Conservation (phyloP, 2,113 vertebrate species). For the Eurystomus gularis region DNA sequence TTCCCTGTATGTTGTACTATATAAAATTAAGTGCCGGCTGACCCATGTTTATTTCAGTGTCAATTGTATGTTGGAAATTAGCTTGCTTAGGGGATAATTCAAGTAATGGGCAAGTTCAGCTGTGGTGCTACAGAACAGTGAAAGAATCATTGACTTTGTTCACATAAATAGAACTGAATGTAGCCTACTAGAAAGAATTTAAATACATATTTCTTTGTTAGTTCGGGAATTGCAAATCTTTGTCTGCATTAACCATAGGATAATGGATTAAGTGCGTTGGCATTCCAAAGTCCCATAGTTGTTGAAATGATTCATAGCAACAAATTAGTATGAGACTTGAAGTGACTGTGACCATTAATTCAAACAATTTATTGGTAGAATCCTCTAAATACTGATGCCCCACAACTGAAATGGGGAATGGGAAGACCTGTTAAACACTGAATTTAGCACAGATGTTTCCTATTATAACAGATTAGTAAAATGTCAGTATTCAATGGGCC, state of each 20-base stretch:
- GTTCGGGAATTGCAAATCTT: neutral
- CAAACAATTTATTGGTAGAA: neutral
- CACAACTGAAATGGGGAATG: neutral
- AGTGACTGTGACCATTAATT: neutral
- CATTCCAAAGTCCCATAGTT: neutral
- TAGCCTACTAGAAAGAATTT: neutral
- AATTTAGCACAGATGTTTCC: slow-evolving; percentile 35
- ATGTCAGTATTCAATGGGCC: neutral
- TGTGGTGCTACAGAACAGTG: neutral
- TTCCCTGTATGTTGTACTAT: neutral
- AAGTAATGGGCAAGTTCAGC: neutral
- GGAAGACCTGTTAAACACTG: neutral
- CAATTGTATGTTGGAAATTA: neutral
- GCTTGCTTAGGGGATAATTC: neutral
- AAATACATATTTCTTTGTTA: neutral
- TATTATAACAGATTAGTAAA: neutral
- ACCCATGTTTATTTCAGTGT: neutral
- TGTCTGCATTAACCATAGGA: neutral
- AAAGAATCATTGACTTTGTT: neutral
- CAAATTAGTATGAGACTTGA: neutral
- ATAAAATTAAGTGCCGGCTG: neutral
- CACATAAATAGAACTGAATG: neutral
- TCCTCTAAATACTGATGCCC: neutral
- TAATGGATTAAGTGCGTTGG: neutral
- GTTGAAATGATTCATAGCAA: neutral